A percentile compares a stretch with the other conserved stretches of the same genome.
Conservation (phyloP, 2,797 vertebrate species). For the Pelodytes ibericus region DNA sequence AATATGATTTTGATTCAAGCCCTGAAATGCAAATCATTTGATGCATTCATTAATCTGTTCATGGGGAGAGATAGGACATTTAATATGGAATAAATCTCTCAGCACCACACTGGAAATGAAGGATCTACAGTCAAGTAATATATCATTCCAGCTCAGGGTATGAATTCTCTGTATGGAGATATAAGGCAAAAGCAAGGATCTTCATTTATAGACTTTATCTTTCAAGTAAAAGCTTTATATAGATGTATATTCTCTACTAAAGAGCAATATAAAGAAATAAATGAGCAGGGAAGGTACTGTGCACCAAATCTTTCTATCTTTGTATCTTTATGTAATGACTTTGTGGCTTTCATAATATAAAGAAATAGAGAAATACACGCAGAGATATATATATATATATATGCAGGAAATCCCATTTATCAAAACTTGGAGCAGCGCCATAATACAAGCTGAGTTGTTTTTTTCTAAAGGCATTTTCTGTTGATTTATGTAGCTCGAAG, state of each 20-base stretch:
- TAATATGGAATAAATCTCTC: neutral
- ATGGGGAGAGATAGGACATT: too few species aligned
- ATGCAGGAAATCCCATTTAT: constrained; percentile 23
- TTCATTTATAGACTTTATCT: neutral
- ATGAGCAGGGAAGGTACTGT: neutral
- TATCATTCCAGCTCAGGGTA: neutral
- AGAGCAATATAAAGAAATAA: neutral
- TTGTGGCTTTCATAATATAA: neutral
- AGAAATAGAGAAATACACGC: neutral
- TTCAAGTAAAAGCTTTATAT: neutral
- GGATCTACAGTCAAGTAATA: neutral
- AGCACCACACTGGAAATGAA: neutral
- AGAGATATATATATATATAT: neutral
- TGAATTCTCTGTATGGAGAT: neutral
- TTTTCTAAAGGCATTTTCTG: neutral
- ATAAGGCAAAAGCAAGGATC: neutral
- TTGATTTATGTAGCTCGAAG: constrained; percentile 7
- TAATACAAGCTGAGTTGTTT: constrained; percentile 17
- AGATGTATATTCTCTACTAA: neutral
- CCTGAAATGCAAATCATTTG: too few species aligned
- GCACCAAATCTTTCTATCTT: too few species aligned
- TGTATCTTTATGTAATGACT: neutral
- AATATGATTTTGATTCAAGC: too few species aligned
- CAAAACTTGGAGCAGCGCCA: neutral
- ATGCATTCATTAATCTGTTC: too few species aligned